Evolutionary conservation across 64 coral and sea anemone species (phyloP).

Genomic region (Orbicella faveolata): DNA sequence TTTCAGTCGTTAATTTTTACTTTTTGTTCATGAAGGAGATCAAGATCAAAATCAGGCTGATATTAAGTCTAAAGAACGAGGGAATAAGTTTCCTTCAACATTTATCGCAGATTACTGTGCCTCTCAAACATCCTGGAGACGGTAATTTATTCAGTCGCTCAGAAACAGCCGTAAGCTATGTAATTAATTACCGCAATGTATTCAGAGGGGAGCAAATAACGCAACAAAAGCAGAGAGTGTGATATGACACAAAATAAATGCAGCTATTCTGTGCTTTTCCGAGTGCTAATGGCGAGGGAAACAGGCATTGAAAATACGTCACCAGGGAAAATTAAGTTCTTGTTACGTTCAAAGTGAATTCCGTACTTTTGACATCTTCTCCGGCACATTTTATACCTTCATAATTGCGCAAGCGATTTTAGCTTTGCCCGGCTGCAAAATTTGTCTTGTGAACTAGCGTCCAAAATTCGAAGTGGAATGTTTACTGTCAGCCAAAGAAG

Average conservation of each 20-base stretch:
- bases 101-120: not conserved
- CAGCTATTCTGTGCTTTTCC: conserved; percentile 32
- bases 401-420: not conserved
- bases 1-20: not conserved
- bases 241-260: conserved; percentile 28
- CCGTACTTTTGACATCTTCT: not conserved
- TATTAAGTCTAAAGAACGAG: not conserved
- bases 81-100: conserved; percentile 8
- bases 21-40: not conserved
- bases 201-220: conserved; percentile 62
- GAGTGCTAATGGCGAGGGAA: conserved; percentile 30
- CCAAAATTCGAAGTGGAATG: not conserved
- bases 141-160: conserved; percentile 91
- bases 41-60: not conserved
- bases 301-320: not conserved
- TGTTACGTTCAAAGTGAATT: not conserved
- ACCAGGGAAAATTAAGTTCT: not conserved
- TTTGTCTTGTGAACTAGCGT: not conserved
- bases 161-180: conserved; percentile 77
- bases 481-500: not conserved
- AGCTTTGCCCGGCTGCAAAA: not conserved
- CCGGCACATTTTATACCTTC: no score
- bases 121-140: conserved; percentile 52
- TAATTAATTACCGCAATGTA: conserved; percentile 53
- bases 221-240: conserved; percentile 45